These are phyloP conservation scores for Crypturellus tataupa DNA, from an alignment of 2,797 vertebrate genomes.

Conservation along the genomic window DNA sequence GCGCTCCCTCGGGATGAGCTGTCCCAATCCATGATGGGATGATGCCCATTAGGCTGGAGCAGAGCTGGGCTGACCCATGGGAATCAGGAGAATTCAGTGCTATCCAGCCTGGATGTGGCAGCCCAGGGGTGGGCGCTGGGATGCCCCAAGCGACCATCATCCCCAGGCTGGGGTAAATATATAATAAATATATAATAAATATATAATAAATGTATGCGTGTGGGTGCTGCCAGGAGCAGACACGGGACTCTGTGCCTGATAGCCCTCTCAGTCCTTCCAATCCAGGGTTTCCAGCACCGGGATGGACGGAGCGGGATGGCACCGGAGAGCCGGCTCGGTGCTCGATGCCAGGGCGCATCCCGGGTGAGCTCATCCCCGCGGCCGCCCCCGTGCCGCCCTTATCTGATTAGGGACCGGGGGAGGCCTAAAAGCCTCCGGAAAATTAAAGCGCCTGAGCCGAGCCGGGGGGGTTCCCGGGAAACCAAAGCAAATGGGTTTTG, in stretches of 20 bases:
- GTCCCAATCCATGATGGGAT: neutral
- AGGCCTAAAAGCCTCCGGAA: conserved; percentile 69
- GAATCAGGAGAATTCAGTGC: neutral
- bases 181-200: no score
- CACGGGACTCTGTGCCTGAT: no score
- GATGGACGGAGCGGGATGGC: no score
- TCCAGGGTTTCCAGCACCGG: no score
- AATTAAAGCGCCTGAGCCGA: conserved; percentile 60
- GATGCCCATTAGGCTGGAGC: neutral
- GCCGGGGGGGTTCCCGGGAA: conserved; percentile 8
- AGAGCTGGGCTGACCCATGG: neutral
- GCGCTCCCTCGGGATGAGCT: neutral
- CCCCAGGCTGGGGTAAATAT: no score
- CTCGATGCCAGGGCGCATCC: neutral
- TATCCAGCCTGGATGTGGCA: fast-evolving
- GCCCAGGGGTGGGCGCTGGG: neutral
- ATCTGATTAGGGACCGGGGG: conserved; percentile 69
- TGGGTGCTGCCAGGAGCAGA: no score
- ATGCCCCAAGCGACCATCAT: neutral
- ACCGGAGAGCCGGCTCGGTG: no score
- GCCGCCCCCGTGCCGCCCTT: neutral
- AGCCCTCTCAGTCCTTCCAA: no score
- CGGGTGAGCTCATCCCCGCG: neutral
- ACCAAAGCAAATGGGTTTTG: conserved; percentile 46
- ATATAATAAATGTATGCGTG: no score